phyloP scores from a whole-genome alignment of 1,140 invertebrate species.

The Lepidostoma basale region DNA sequence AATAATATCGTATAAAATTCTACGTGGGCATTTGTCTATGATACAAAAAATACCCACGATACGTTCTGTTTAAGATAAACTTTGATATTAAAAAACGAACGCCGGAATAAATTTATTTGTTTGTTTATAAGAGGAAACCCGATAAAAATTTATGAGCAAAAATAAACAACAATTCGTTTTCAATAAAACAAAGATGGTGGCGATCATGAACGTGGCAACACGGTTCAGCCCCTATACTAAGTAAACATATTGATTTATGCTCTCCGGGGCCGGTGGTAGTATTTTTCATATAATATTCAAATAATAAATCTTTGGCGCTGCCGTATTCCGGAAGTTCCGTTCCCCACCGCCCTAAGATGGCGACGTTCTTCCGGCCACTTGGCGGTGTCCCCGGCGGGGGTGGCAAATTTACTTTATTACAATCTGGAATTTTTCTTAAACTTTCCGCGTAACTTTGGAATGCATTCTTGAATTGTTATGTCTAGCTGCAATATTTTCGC shows the following conservation, averaged over 20 bases:
- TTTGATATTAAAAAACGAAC: too few species aligned
- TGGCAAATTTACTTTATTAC: constrained; percentile 32
- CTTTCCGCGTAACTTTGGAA: constrained; percentile 16
- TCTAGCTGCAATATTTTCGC: constrained; percentile 4
- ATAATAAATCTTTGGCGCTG: constrained; percentile 34
- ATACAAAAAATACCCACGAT: too few species aligned
- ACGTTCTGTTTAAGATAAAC: too few species aligned
- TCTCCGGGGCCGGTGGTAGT: not conserved
- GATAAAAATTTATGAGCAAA: too few species aligned
- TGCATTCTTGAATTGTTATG: constrained; percentile 37
- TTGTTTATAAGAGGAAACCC: too few species aligned
- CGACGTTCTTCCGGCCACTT: constrained; percentile 20
- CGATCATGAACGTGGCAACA: too few species aligned
- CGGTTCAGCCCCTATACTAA: too few species aligned
- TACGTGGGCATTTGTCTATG: too few species aligned
- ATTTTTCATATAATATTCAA: constrained; percentile 43
- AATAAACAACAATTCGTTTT: too few species aligned
- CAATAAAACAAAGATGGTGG: too few species aligned
- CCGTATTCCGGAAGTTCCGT: constrained; percentile 19
- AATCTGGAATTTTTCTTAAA: constrained; percentile 6
- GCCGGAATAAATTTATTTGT: too few species aligned
- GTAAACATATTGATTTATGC: constrained; percentile 25
- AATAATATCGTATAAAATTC: too few species aligned
- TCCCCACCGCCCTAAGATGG: not conserved
- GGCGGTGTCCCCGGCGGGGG: not conserved